Evolutionary conservation across 2,797 vertebrate species (phyloP), one percentile per base, ranked within the genome.

Genomic region (Chaenodraco wilsoni): DNA sequence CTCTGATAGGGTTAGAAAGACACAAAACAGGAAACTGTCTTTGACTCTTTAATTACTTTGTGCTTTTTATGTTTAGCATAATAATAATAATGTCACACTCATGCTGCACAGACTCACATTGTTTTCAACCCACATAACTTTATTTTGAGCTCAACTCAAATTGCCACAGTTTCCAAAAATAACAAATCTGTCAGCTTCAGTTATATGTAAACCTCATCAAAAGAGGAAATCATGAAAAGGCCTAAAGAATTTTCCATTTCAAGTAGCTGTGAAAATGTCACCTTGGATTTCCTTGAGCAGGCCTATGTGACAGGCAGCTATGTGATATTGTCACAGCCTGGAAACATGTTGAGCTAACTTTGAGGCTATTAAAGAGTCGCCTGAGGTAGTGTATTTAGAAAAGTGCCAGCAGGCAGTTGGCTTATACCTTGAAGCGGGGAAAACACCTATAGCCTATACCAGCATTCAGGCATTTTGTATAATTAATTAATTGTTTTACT

Each of bases 161-260:
- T 31, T 52, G 19, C 49, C 37, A 66, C 3, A 0, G 44, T 82
- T 84, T 73, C 51, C 33, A 73, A 60, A 77, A 77, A 62, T 58
- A 72, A 14, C 50, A 77, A 76, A 74, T 40, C 46, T 70, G 59
- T 66, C 67, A 71, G 17, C 19, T 17, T 56, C 61, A 56, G 57
- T 79, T 64, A 62, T 0, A 2, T 5, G 1, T 9, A 69, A 82
- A 71, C 51, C 33, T n/a, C 27, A 17, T 55, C 5, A 50, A 65
- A 69, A 6, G 31, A 44, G 56, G 59, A 79, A 65, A 60, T 9
- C 58, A 49, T 57, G 57, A 21, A 65, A 69, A 46, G 5, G 45
- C 23, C 31, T 45, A 0, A 37, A 14, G 4, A n/a, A 31, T 2
- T 71, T 79, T 77, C 21, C 31, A 54, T 72, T 54, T 69, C 13